These are phyloP conservation scores for Whitmania pigra DNA, from an alignment of 1,140 invertebrate genomes.

Conservation along the genomic window DNA sequence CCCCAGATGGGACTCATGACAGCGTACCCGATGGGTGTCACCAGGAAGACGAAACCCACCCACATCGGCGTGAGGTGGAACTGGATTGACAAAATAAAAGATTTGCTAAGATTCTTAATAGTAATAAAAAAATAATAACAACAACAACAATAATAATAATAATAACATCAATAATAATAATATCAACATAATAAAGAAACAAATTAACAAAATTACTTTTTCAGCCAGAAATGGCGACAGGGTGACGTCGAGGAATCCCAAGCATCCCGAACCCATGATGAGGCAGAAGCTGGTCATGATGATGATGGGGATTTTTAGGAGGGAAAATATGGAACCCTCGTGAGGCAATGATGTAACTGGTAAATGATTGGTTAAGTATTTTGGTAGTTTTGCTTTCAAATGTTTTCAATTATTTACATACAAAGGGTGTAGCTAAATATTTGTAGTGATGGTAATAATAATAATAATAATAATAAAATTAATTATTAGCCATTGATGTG, in stretches of 20 bases:
- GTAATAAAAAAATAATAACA: no score
- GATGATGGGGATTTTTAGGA: slow-evolving; percentile 28
- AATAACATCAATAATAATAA: no score
- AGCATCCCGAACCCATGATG: slow-evolving; percentile 27
- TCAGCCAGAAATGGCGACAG: slow-evolving; percentile 34
- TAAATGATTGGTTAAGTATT: no score
- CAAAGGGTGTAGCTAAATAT: no score
- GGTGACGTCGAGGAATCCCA: slow-evolving; percentile 40
- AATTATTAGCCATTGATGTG: no score
- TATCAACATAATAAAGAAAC: no score
- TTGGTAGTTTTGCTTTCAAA: no score
- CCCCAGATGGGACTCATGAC: slow-evolving; percentile 39
- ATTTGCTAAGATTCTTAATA: neutral
- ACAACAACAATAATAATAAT: no score
- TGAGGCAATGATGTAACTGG: slow-evolving; percentile 22
- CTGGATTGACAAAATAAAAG: slow-evolving; percentile 25
- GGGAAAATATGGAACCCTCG: slow-evolving; percentile 27
- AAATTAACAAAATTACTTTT: neutral
- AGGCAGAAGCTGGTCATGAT: slow-evolving; percentile 29
- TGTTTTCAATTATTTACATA: no score
- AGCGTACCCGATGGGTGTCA: slow-evolving; percentile 34
- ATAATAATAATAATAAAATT: no score
- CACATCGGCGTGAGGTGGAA: slow-evolving; percentile 31
- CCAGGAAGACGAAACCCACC: slow-evolving; percentile 39
- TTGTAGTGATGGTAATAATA: no score